These are phyloP conservation scores for Coregonus suidteri DNA, from an alignment of 2,797 vertebrate species.

Conservation along the genomic window DNA sequence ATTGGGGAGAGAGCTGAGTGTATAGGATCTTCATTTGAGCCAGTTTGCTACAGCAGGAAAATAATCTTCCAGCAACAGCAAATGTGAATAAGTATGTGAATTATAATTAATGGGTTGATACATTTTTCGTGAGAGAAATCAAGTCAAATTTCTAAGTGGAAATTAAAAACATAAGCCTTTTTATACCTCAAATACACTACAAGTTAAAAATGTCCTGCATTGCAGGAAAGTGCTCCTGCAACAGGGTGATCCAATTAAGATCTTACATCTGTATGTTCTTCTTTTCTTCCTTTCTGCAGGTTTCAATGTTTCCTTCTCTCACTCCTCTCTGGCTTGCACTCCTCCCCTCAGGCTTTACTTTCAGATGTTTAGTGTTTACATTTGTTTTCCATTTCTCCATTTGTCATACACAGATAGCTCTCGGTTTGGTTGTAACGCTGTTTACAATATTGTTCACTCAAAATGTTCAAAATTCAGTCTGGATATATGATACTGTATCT, in stretches of 20 bases:
- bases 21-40: background rate
- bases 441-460: conserved; percentile 37
- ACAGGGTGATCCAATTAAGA: no score
- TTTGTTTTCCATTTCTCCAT: conserved; percentile 31
- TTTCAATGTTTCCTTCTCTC: conserved; percentile 18
- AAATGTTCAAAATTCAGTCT: conserved; percentile 13
- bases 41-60: no score
- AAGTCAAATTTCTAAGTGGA: no score
- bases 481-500: conserved; percentile 28
- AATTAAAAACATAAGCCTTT: no score
- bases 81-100: no score
- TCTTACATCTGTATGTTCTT: background rate
- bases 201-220: no score
- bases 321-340: conserved; percentile 15
- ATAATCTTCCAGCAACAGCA: no score
- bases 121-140: no score
- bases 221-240: no score
- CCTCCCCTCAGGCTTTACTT: conserved; percentile 9
- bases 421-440: conserved; percentile 36
- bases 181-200: no score
- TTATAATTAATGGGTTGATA: no score
- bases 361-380: conserved; percentile 35
- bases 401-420: conserved; percentile 2
- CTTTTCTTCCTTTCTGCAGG: background rate
- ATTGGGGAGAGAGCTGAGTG: background rate